These are phyloP conservation scores for Elgonia sp. DNA, from an alignment of 2,888 invertebrate genomes.

Conservation along the genomic window DNA sequence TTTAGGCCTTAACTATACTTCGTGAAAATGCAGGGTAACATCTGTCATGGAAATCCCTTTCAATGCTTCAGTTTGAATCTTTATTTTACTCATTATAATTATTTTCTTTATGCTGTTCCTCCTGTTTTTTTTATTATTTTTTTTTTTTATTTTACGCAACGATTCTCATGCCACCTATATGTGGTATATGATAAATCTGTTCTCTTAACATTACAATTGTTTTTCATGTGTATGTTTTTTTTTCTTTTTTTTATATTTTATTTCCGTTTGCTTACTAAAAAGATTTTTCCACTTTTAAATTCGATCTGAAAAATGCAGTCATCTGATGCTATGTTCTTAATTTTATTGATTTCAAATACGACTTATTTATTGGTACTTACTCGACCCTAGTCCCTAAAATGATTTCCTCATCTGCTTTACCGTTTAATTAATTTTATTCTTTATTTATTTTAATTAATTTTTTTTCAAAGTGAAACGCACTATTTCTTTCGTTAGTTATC, in stretches of 20 bases:
- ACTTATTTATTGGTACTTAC: slow-evolving; percentile 72
- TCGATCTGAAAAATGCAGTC: slow-evolving; percentile 75
- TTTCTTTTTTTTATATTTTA: neutral
- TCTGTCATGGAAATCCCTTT: slow-evolving; percentile 54
- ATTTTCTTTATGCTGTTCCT: slow-evolving; percentile 21
- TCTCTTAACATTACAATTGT: slow-evolving; percentile 69
- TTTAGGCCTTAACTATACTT: slow-evolving; percentile 83
- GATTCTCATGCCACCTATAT: slow-evolving; percentile 56
- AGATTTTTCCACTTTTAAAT: slow-evolving; percentile 51
- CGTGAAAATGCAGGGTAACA: slow-evolving; percentile 79
- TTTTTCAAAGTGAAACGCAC: slow-evolving; percentile 58
- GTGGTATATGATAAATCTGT: slow-evolving; percentile 66
- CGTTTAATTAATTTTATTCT: neutral
- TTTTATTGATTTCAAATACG: slow-evolving; percentile 70
- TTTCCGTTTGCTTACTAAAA: slow-evolving; percentile 11
- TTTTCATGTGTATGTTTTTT: slow-evolving; percentile 46
- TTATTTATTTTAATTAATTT: no score
- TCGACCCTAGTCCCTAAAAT: slow-evolving; percentile 69
- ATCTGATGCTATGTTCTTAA: slow-evolving; percentile 63
- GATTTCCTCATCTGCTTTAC: slow-evolving; percentile 37
- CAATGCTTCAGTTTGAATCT: slow-evolving; percentile 21
- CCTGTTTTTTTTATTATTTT: no score
- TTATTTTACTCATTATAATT: slow-evolving; percentile 12
- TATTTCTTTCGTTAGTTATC: slow-evolving; percentile 57
- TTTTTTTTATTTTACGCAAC: slow-evolving; percentile 30